A percentile compares a stretch with the other conserved stretches of the same genome.
Evolutionary conservation across 2,888 invertebrate genomes (phyloP).

Genomic region (Atherix ibis): DNA sequence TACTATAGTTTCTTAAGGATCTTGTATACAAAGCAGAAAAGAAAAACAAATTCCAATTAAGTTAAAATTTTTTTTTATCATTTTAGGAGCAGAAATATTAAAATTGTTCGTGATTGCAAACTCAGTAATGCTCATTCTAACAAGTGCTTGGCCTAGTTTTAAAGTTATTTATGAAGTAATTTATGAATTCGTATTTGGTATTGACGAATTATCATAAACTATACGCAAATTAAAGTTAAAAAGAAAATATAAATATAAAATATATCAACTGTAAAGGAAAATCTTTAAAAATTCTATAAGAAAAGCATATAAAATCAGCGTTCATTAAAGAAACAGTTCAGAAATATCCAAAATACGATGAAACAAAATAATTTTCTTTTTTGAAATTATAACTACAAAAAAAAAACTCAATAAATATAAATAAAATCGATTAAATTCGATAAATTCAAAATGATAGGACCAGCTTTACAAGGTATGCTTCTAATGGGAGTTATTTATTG

Average conservation of each 20-base stretch:
- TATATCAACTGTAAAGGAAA: no score
- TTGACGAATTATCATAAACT: constrained; percentile 9
- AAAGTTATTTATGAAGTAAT: constrained; percentile 40
- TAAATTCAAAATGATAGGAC: constrained; percentile 39
- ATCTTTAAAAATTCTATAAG: background rate
- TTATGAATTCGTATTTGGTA: constrained; percentile 35
- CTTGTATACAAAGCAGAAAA: no score
- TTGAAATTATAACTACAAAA: no score
- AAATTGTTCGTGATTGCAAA: constrained; percentile 68
- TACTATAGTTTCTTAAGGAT: no score
- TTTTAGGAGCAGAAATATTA: constrained; percentile 52
- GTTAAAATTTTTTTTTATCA: no score
- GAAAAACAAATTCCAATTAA: no score
- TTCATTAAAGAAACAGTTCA: no score
- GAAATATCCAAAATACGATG: no score
- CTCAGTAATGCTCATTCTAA: constrained; percentile 51
- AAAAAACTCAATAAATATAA: no score
- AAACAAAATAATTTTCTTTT: no score
- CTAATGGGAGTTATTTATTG: constrained; percentile 51
- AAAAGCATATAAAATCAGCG: background rate
- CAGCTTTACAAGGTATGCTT: constrained; percentile 46
- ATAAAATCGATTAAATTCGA: constrained; percentile 1
- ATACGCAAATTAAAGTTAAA: no score
- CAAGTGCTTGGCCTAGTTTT: constrained; percentile 58
- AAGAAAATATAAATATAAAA: no score